Percentiles rank a stretch among this genome's conserved stretches.
phyloP scores from a whole-genome alignment of 2,113 vertebrate genomes.

The Nothoprocta pentlandii region DNA sequence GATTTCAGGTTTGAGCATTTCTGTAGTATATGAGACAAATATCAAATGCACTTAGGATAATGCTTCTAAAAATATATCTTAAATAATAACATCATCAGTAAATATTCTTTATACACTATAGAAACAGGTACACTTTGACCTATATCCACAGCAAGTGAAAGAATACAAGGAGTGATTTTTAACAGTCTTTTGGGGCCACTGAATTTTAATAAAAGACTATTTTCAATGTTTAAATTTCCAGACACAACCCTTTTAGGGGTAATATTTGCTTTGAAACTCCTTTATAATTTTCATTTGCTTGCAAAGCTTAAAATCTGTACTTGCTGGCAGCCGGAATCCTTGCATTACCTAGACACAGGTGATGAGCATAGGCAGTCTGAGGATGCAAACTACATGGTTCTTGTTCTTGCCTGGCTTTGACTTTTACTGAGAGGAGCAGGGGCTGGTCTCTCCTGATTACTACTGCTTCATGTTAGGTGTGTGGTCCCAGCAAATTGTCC shows the following conservation, averaged over 20 bases:
- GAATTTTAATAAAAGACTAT: neutral
- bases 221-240: neutral
- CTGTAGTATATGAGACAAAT: neutral
- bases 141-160: neutral
- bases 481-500: neutral
- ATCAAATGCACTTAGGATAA: neutral
- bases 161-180: neutral
- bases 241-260: neutral
- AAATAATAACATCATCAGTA: neutral
- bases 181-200: neutral
- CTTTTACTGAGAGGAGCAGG: neutral
- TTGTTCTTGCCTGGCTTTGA: neutral
- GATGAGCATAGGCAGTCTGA: fast-evolving
- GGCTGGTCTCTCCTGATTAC: neutral
- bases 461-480: neutral
- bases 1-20: neutral
- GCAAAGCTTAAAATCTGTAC: neutral
- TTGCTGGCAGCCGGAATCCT: neutral
- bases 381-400: neutral
- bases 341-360: neutral
- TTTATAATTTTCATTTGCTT: neutral
- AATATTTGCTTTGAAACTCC: neutral
- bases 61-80: neutral
- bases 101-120: neutral
- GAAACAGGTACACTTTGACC: neutral